Base-by-base conservation (phyloP, 1,140 invertebrate genomes). In the Cydia splendana region DNA sequence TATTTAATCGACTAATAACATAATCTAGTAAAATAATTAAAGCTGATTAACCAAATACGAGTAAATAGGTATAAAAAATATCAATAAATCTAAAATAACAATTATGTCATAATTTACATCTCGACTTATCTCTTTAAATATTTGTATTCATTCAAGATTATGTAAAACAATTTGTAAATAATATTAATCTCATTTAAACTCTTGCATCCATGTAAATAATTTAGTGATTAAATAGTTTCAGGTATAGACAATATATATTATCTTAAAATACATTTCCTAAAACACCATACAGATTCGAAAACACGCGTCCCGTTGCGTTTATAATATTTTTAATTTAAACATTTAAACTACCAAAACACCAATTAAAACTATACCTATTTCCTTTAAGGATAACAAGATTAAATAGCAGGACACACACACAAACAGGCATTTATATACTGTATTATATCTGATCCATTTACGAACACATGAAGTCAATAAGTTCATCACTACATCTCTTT, bases 251-350 rank as follows among this genome's bases (percentile, higher is more conserved):
- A 71, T 71, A 71, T 13, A 45, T 71, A 71, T 71, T 45, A 75
- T 75, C 51, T 75, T 48, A 75, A 42, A 53, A 69, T 74, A 77
- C 62, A 69, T 28, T 69, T 76, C 74, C 65, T 75, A 80, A 81
- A 86, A 87, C 82, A 84, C 83, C 83, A 85, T 85, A 80, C 75
- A 87, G 82, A 86, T 88, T 85, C 82, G 82, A 85, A 82, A 78
- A 75, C 51, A 77, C 86, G 85, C 86, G 85, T 86, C 84, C 75
- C 74, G 77, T 77, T 80, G 85, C 87, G 84, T 85, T 82, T 85
- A 84, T 51, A 18, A 76, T 80, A 78, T 77, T 75, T 48, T 30
- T 65, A 67, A 74, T 69, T 53, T 65, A 79, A 79, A 76, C 78
- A 78, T 71, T 76, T 51, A 85, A 86, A 81, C 76, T 78, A 71